phyloP scores from a whole-genome alignment of 2,797 vertebrate species.

The Masticophis lateralis region DNA sequence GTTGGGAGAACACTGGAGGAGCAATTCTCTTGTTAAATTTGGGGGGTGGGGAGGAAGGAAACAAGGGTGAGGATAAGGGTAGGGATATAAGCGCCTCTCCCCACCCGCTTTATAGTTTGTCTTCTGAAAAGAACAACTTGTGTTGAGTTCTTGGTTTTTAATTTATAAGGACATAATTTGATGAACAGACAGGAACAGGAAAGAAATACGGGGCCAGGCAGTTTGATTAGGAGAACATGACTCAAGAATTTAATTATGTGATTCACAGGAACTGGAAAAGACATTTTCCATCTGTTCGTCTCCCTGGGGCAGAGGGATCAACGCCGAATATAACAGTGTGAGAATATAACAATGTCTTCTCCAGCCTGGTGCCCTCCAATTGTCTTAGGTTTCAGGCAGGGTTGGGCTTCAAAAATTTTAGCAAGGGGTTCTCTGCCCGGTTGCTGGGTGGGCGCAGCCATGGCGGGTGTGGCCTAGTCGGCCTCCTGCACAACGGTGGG shows the following conservation, averaged over 20 bases:
- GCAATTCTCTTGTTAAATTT: background rate
- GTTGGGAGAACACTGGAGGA: background rate
- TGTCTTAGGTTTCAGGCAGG: background rate
- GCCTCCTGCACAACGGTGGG: too few relatives aligned
- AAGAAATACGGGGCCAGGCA: constrained; percentile 64
- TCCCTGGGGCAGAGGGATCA: background rate
- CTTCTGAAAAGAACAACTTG: constrained; percentile 45
- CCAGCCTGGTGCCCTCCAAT: background rate
- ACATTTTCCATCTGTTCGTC: constrained; percentile 25
- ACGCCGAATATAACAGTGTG: background rate
- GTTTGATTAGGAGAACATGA: constrained; percentile 62
- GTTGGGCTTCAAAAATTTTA: too few relatives aligned
- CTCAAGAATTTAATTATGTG: constrained; percentile 66
- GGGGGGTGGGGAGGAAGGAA: background rate
- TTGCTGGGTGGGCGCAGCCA: too few relatives aligned
- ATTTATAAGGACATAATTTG: constrained; percentile 64
- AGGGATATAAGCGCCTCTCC: background rate
- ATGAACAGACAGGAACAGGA: constrained; percentile 64
- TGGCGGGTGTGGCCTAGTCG: too few relatives aligned
- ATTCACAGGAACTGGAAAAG: constrained; percentile 55
- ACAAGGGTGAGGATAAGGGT: background rate
- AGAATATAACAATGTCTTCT: background rate
- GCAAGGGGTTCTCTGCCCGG: too few relatives aligned
- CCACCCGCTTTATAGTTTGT: constrained; percentile 23
- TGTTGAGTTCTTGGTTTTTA: constrained; percentile 56